Evolutionary conservation across 2,888 invertebrate genomes (phyloP), one percentile per base, ranked within the genome.

Genomic region (Chaetoderma sp.): DNA sequence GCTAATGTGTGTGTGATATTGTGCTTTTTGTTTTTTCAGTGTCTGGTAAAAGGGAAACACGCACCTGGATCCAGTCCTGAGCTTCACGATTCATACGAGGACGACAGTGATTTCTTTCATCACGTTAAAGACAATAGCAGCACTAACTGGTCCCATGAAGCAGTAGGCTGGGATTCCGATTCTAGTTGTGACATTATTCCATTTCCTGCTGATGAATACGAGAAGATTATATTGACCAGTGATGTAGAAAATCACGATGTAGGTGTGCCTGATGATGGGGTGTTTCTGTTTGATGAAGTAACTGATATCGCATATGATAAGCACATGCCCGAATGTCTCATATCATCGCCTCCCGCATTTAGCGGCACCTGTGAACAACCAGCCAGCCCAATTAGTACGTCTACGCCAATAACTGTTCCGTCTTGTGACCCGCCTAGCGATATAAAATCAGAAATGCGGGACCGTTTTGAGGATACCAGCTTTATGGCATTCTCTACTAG

Each of bases 141-240:
- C 39, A 36, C 10, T n/a, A 36, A n/a, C 39, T 10, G n/a, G 39
- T 10, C 10, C 10, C 10, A 36, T n/a, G n/a, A 13, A 10, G 10
- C 39, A n/a, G 10, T 13, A 13, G 39, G 39, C 10, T 13, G 39
- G 10, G 39, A 36, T 36, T 13, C 39, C 39, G 39, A n/a, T 36
- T 10, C 39, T 36, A 13, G 28, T 28, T 52, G 56, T 3, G 74
- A 74, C 58, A 63, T 74, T 25, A 74, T 74, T 30, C 74, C 74
- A 18, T 74, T 74, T 67, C 60, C 63, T 18, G 70, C 64, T 39
- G 60, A 60, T 28, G 74, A 74, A 49, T 74, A 74, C 42, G 73
- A 74, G 56, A 71, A 71, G 61, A 69, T 74, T n/a, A n/a, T n/a
- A n/a, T n/a, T n/a, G 33, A 32, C 59, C 1, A 65, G 60, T 2